These are phyloP conservation scores for Meleagris gallopavo DNA, from an alignment of 2,113 vertebrate species.

Conservation along the genomic window DNA sequence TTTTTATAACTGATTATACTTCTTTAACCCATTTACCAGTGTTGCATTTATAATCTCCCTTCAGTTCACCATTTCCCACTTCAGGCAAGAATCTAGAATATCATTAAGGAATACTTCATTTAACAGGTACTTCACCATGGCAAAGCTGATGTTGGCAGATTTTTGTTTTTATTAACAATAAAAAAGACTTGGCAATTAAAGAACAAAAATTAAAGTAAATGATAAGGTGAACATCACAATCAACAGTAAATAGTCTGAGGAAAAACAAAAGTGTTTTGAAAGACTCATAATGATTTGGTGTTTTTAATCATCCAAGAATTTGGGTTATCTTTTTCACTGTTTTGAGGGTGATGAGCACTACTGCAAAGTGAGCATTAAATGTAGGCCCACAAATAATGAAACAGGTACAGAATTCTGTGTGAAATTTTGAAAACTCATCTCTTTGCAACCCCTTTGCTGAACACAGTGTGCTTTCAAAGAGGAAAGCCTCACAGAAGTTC, in stretches of 20 bases:
- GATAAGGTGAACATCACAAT: neutral
- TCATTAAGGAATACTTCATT: neutral
- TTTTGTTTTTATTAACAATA: neutral
- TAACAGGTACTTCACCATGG: neutral
- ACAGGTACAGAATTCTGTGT: neutral
- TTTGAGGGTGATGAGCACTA: neutral
- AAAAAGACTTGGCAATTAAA: neutral
- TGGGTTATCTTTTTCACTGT: neutral
- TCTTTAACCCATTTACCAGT: neutral
- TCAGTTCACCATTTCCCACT: neutral
- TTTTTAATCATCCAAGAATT: neutral
- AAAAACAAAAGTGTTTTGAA: constrained; percentile 6
- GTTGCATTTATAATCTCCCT: neutral
- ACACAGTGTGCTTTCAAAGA: neutral
- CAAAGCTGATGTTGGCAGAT: neutral
- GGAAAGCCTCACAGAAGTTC: neutral
- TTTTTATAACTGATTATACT: neutral
- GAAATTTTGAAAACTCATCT: neutral
- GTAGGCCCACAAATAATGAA: neutral
- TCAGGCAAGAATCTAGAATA: neutral
- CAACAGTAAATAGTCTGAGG: neutral
- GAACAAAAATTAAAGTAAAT: neutral
- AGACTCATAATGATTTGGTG: neutral
- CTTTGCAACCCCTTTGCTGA: neutral
- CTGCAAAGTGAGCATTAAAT: neutral